phyloP scores from a whole-genome alignment of 2,797 vertebrate species.

The Champsocephalus gunnari region DNA sequence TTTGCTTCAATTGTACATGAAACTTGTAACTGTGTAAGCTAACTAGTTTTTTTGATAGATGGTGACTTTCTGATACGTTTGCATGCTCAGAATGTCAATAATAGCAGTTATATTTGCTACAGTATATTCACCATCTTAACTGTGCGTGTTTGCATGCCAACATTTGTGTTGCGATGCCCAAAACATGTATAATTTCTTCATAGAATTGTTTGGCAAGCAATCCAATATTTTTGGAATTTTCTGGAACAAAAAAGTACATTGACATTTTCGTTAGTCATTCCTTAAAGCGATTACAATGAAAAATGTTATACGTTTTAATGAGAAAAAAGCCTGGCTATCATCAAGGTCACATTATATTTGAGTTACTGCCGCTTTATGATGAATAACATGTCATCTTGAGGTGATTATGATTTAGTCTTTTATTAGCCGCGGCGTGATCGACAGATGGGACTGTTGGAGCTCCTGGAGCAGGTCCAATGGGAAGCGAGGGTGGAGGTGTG shows the following conservation, averaged over 20 bases:
- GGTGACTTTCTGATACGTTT: no score
- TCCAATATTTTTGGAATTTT: no score
- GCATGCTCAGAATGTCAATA: no score
- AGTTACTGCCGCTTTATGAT: constrained; percentile 28
- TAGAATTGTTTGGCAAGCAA: no score
- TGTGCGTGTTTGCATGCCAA: no score
- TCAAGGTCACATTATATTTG: constrained; percentile 42
- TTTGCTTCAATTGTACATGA: no score
- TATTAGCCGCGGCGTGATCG: constrained; percentile 54
- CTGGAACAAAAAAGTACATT: not conserved
- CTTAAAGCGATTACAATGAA: not conserved
- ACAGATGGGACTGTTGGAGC: constrained; percentile 47
- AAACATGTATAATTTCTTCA: not conserved
- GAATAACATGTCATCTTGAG: constrained; percentile 30
- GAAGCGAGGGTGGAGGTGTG: constrained; percentile 49
- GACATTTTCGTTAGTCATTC: not conserved
- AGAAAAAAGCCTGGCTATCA: not conserved
- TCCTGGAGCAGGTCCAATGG: constrained; percentile 38
- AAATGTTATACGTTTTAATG: not conserved
- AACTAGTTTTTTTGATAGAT: no score
- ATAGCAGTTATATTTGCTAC: no score
- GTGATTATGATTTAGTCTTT: constrained; percentile 49
- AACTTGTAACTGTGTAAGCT: no score
- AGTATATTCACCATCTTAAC: no score
- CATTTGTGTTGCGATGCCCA: not conserved